A percentile compares a stretch with the other conserved stretches of the same genome.
Evolutionary conservation across 1,140 invertebrate genomes (phyloP).

Genomic region (Aphelinus atriplicis): DNA sequence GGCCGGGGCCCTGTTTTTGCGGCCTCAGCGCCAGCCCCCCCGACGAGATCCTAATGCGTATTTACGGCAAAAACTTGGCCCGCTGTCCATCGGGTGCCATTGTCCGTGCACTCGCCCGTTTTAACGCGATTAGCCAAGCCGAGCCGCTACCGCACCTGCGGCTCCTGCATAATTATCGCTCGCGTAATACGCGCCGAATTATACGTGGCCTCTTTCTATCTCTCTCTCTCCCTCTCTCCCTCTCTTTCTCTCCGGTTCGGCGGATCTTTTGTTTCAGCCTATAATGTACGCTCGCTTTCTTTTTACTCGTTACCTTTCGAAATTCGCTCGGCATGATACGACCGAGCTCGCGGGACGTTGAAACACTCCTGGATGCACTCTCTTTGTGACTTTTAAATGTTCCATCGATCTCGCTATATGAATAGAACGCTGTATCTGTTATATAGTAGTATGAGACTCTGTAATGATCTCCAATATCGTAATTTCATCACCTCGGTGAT

Average conservation of each 20-base stretch:
- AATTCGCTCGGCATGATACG: too few relatives aligned
- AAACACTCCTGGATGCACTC: too few relatives aligned
- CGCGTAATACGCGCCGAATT: constrained; percentile 27
- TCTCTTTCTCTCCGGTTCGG: background rate
- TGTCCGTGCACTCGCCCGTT: constrained; percentile 37
- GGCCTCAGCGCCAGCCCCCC: constrained; percentile 13
- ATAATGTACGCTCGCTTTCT: background rate
- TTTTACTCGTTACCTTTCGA: too few relatives aligned
- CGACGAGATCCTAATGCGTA: constrained; percentile 55
- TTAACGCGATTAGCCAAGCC: constrained; percentile 31
- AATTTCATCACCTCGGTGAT: too few relatives aligned
- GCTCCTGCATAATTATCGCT: constrained; percentile 24
- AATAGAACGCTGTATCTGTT: too few relatives aligned
- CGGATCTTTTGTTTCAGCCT: too few relatives aligned
- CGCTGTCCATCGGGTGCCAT: constrained; percentile 36
- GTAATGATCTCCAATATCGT: too few relatives aligned
- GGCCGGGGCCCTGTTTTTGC: constrained; percentile 16
- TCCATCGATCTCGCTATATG: too few relatives aligned
- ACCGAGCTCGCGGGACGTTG: too few relatives aligned
- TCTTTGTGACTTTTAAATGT: too few relatives aligned
- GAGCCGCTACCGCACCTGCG: constrained; percentile 25
- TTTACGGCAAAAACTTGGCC: constrained; percentile 63
- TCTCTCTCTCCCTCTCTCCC: background rate
- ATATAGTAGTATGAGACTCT: too few relatives aligned
- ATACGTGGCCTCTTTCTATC: background rate